Base-by-base conservation (phyloP, 2,797 vertebrate species). In the Emys orbicularis region DNA sequence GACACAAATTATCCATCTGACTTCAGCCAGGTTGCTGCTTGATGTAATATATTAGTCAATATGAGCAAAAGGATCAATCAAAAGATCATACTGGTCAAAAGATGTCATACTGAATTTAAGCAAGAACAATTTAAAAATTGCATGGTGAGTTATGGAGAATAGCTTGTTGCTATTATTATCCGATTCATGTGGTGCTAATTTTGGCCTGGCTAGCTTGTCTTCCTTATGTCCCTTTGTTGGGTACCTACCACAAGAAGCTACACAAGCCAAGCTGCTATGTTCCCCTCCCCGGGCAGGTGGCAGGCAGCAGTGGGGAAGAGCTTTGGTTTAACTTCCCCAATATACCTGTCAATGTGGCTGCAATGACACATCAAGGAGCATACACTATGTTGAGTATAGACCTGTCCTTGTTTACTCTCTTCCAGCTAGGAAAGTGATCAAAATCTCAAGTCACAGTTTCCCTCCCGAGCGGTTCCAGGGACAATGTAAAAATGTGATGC, bases 11-110 rank as follows among this genome's bases (percentile, higher is more conserved):
- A 86, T 37, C 59, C 82, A 52, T 93, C 41, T 90, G n/a, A 72
- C 89, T 83, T 83, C 72, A 86, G 85, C 86, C 49, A 93, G 27
- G 27, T 68, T 37, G 86, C 44, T 86, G 54, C 10, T 44, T 94
- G 25, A 44, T 92, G 72, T 16, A 74, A 1, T 31, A 13, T 11
- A 86, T 93, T 84, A 93, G 90, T 91, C 34, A 50, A 7, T 68
- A 15, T 49, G 11, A 94, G 68, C 34, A 44, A 85, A 81, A 93
- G 76, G 41, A 85, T 84, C 79, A 86, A 86, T n/a, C n/a, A n/a
- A n/a, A n/a, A n/a, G n/a, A n/a, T n/a, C n/a, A n/a, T 57, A 23
- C 6, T 84, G 27, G 87, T 94, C 29, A 84, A 95, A 96, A 95
- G 86, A 88, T 47, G 93, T 76, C 53, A 8, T 18, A 50, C 31